Evolutionary conservation across 2,113 vertebrate species (phyloP), one percentile per base, ranked within the genome.

Genomic region (Cyprinodon brontotheroides): DNA sequence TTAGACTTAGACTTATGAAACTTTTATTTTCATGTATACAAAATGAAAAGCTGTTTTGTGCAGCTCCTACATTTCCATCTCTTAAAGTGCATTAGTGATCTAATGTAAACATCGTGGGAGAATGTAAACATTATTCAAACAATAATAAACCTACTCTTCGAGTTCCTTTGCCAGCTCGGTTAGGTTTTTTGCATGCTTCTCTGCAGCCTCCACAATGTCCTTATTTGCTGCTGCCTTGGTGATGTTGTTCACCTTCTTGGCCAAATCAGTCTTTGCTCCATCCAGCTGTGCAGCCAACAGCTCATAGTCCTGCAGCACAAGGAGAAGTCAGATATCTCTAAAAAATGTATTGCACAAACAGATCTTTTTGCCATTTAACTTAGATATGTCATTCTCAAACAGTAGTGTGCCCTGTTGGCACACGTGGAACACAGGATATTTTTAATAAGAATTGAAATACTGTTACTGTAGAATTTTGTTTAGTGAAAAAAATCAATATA

Each of bases 231-330:
- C 87, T 0, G 95, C 96, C 80, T 90, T 87, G 72, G 95, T 93
- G 60, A 95, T 75, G 40, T 92, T 90, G 70, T 92, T 93, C 45
- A 97, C 94, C 88, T 94, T 96, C 70, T 93, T 94, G 63, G 79
- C 96, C 70, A 99, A 92, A 69, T 96, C 94, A 0, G 87, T 94
- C 84, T 96, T 96, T 77, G 93, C 96, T 39, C 95, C 96, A 83
- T 96, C 95, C 89, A 99, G 83, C 78, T 95, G 90, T 66, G 95
- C 95, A 41, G 94, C 95, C 69, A 97, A 85, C 61, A 87, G 87
- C 89, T 97, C 95, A 22, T 97, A 98, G 65, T 96, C 96, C 98
- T 99, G 29, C 22, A 77, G 62, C 70, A 38, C 29, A 63, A 22
- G 81, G 59, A 50, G 12, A 20, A 50, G 47, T 11, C 13, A 78